Percentiles rank a stretch among this genome's conserved stretches.
phyloP scores from a whole-genome alignment of 2,113 vertebrate species.

The Neolamprologus brichardi region DNA sequence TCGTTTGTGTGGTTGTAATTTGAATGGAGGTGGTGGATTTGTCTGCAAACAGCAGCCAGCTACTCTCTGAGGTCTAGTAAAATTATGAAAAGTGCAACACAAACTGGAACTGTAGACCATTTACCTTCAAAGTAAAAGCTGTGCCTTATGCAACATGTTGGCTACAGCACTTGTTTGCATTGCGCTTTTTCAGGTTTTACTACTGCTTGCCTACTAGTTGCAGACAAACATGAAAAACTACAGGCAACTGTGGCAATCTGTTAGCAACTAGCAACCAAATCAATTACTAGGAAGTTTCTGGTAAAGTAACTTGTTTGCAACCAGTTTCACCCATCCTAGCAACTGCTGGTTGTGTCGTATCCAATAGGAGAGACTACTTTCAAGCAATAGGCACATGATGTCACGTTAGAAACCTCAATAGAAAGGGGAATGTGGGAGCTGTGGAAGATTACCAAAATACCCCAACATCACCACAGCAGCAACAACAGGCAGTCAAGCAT shows the following conservation, averaged over 20 bases:
- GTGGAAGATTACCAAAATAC: slow-evolving; percentile 16
- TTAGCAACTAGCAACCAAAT: not conserved
- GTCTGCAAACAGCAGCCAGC: not conserved
- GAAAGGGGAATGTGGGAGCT: not conserved
- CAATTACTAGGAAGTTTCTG: not conserved
- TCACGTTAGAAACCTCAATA: not conserved
- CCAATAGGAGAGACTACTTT: not conserved
- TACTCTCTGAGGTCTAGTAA: not conserved
- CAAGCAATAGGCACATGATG: not conserved
- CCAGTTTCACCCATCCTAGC: not conserved
- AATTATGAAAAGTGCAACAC: not conserved
- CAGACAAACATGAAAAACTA: not conserved
- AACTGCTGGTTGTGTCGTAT: not conserved
- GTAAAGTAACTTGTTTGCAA: not conserved
- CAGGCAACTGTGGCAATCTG: not conserved
- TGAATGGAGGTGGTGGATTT: not conserved
- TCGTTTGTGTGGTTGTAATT: not conserved
- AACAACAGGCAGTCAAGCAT: slow-evolving; percentile 16
- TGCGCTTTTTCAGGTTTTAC: accelerated
- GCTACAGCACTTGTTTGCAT: not conserved
- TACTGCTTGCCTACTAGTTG: not conserved
- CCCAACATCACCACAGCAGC: not conserved
- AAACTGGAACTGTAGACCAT: not conserved
- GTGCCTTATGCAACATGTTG: not conserved
- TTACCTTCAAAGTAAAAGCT: not conserved